A percentile compares a stretch with the other conserved stretches of the same genome.
These are phyloP conservation scores for Microcebus murinus DNA, from an alignment of 2,113 vertebrate species.

Conservation along the genomic window DNA sequence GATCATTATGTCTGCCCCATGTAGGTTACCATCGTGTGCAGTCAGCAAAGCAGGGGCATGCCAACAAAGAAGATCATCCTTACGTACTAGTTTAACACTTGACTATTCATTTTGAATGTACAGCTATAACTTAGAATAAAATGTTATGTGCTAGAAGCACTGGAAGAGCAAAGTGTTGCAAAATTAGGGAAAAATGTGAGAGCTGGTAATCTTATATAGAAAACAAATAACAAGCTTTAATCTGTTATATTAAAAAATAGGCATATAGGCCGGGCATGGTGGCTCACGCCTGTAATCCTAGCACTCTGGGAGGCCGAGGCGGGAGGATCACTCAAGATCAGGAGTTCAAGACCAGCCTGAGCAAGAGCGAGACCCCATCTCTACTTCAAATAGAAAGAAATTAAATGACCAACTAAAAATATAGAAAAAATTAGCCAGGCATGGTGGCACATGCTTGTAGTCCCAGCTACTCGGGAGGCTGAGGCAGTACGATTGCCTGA, in stretches of 20 bases:
- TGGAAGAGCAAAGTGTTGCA: slow-evolving; percentile 2
- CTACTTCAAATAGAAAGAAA: no score
- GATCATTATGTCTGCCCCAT: neutral
- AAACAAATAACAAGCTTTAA: neutral
- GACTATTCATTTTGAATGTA: neutral
- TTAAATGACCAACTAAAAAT: no score
- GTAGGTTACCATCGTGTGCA: neutral
- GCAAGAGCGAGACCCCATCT: no score
- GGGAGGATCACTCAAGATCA: no score
- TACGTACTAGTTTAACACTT: neutral
- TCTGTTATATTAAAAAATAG: neutral
- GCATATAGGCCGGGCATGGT: neutral
- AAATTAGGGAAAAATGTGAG: neutral
- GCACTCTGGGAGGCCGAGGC: no score
- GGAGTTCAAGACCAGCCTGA: no score
- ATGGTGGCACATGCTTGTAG: no score
- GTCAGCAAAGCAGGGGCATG: neutral
- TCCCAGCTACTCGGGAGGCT: no score
- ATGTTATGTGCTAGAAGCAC: neutral
- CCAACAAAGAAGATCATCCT: neutral
- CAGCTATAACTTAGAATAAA: neutral
- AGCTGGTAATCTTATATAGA: neutral
- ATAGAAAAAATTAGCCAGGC: no score
- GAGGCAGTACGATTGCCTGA: no score
- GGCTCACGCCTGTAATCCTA: no score